Evolutionary conservation across 2,888 invertebrate genomes (phyloP).

Genomic region (Philaethria dido): DNA sequence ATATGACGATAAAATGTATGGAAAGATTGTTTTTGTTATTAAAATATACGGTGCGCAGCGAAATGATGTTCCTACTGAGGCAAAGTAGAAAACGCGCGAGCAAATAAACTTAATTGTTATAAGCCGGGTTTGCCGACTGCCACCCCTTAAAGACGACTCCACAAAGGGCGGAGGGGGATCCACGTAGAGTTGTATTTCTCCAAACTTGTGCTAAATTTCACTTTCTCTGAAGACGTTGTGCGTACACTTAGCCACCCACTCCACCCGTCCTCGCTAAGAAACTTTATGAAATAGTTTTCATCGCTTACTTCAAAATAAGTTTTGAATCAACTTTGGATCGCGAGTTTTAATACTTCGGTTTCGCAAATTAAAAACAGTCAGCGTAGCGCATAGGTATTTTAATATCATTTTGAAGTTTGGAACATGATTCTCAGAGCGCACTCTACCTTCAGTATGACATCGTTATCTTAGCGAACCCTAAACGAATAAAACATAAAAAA

Average conservation of each 20-base stretch:
- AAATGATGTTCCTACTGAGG: slow-evolving; percentile 38
- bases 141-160: slow-evolving; percentile 61
- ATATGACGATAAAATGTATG: slow-evolving; percentile 26
- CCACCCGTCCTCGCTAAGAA: slow-evolving; percentile 59
- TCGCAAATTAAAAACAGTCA: slow-evolving; percentile 16
- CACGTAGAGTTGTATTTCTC: slow-evolving; percentile 76
- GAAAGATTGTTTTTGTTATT: slow-evolving; percentile 29
- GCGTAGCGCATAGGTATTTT: slow-evolving; percentile 9
- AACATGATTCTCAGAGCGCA: slow-evolving; percentile 64
- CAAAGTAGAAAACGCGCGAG: slow-evolving; percentile 71
- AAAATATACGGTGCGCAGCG: slow-evolving; percentile 31
- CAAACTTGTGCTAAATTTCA: slow-evolving; percentile 84
- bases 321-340: slow-evolving; percentile 33
- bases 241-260: slow-evolving; percentile 78
- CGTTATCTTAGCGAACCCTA: slow-evolving; percentile 82
- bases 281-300: slow-evolving; percentile 68
- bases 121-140: slow-evolving; percentile 76
- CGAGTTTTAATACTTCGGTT: slow-evolving; percentile 7
- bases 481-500: slow-evolving; percentile 83
- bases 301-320: slow-evolving; percentile 51
- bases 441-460: slow-evolving; percentile 74
- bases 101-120: slow-evolving; percentile 83
- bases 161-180: slow-evolving; percentile 60
- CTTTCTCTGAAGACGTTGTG: slow-evolving; percentile 82
- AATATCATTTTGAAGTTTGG: slow-evolving; percentile 34